These are phyloP conservation scores for Ophioderma brevispina DNA, from an alignment of 35 echinoderm and acorn worm species.

Conservation along the genomic window DNA sequence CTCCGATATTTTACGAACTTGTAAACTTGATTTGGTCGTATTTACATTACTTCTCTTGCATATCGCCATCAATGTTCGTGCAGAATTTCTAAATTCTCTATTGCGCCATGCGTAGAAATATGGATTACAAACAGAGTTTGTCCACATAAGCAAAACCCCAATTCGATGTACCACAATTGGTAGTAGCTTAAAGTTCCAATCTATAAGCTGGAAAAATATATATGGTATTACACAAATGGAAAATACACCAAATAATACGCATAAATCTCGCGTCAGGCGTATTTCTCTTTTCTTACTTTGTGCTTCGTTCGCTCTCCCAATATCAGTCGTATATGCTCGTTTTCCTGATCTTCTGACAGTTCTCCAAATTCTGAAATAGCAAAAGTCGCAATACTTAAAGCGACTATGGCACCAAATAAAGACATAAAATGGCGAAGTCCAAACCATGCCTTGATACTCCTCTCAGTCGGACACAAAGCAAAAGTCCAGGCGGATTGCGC, in stretches of 20 bases:
- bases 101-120: background rate
- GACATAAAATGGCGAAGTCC: background rate
- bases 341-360: background rate
- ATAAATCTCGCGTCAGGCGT: background rate
- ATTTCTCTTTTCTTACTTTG: background rate
- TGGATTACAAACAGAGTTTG: slow-evolving; percentile 1
- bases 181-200: background rate
- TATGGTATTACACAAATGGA: background rate
- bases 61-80: background rate
- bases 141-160: background rate
- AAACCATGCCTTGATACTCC: background rate
- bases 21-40: too few species aligned
- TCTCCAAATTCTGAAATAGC: slow-evolving; percentile 2
- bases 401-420: background rate
- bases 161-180: background rate
- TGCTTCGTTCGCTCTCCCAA: background rate
- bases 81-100: background rate
- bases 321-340: background rate
- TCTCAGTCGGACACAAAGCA: background rate
- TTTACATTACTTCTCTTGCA: background rate
- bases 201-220: background rate
- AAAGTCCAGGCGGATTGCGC: background rate
- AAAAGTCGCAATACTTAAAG: background rate
- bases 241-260: background rate
- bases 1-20: too few species aligned